A percentile compares a stretch with the other conserved stretches of the same genome.
These are phyloP conservation scores for Oscheius onirici DNA, from an alignment of 2,888 invertebrate genomes.

Conservation along the genomic window DNA sequence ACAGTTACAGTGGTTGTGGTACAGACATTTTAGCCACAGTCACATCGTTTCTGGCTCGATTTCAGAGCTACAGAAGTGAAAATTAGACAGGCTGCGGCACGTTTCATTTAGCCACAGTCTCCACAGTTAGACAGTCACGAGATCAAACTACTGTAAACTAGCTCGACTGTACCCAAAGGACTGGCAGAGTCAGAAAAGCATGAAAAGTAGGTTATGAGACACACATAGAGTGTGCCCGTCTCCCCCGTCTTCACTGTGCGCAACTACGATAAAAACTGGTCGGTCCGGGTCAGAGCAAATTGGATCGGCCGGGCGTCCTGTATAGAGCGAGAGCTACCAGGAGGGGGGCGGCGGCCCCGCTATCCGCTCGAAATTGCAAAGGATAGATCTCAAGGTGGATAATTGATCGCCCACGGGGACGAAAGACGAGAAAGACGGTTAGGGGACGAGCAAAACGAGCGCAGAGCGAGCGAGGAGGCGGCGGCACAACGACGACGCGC, in stretches of 20 bases:
- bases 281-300: conserved; percentile 26
- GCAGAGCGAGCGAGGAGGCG: not conserved
- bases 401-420: conserved; percentile 18
- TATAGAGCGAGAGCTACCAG: not conserved
- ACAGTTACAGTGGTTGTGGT: no score
- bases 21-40: no score
- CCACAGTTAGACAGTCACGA: no score
- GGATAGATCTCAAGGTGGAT: conserved; percentile 24
- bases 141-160: no score
- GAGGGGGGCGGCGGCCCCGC: not conserved
- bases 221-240: not conserved
- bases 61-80: no score
- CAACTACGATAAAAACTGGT: conserved; percentile 27
- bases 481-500: not conserved
- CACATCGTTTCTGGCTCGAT: no score
- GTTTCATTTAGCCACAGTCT: no score
- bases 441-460: not conserved
- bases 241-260: not conserved
- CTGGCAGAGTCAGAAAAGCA: no score
- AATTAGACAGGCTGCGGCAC: no score
- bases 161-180: no score
- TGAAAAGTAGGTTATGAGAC: not conserved
- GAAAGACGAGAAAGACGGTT: not conserved
- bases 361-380: not conserved
- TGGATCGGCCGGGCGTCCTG: conserved; percentile 3